phyloP scores from a whole-genome alignment of 1,140 invertebrate genomes.

The Halictus rubicundus region DNA sequence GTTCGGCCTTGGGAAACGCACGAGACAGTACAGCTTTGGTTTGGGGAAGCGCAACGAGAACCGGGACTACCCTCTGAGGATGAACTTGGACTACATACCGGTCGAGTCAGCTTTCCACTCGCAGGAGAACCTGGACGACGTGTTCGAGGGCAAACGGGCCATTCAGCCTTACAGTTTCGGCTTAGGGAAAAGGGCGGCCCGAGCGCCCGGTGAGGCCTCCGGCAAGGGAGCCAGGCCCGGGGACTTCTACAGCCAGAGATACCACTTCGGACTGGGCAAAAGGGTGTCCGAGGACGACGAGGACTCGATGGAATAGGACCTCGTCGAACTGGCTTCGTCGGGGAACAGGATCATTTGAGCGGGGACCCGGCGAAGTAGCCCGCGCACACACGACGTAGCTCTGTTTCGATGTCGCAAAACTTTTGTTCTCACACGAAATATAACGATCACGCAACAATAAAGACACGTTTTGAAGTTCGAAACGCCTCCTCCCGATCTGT shows the following conservation, averaged over 20 bases:
- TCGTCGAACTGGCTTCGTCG: not conserved
- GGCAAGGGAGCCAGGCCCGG: conserved; percentile 51
- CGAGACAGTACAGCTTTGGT: conserved; percentile 78
- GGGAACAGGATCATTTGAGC: not conserved
- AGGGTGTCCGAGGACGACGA: conserved; percentile 65
- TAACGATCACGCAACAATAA: conserved; percentile 45
- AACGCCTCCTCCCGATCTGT: conserved; percentile 6
- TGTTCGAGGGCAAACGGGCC: conserved; percentile 65
- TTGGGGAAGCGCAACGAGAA: conserved; percentile 76
- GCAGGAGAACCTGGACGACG: conserved; percentile 46
- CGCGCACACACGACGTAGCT: conserved; percentile 27
- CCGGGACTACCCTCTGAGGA: conserved; percentile 29
- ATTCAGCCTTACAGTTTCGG: conserved; percentile 71
- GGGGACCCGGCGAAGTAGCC: not conserved
- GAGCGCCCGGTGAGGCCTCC: conserved; percentile 2
- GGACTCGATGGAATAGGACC: conserved; percentile 35
- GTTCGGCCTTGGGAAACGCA: conserved; percentile 83
- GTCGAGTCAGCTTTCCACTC: conserved; percentile 45
- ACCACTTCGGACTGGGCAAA: conserved; percentile 76
- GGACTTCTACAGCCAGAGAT: conserved; percentile 64
- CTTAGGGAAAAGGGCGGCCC: conserved; percentile 71
- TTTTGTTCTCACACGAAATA: conserved; percentile 40
- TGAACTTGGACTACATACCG: conserved; percentile 46
- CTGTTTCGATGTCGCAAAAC: conserved; percentile 34
- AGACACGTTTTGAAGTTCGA: conserved; percentile 33